Evolutionary conservation across 2,113 vertebrate species (phyloP).

Genomic region (Anoplopoma fimbria): DNA sequence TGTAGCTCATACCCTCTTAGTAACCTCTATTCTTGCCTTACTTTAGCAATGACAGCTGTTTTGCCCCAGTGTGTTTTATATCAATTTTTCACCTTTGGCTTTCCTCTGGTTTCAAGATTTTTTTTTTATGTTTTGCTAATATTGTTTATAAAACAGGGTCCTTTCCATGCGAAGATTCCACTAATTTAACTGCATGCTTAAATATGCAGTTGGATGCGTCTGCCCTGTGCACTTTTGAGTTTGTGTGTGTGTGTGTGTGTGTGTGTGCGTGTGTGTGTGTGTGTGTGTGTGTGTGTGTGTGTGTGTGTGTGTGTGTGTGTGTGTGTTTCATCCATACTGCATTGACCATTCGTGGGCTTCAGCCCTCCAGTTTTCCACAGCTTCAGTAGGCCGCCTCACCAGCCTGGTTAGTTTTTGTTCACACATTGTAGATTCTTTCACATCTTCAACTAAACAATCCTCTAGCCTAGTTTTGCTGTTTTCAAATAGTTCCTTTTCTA

Average conservation of each 20-base stretch:
- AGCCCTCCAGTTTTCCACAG: no score
- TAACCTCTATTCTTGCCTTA: not conserved
- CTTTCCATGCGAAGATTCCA: not conserved
- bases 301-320: not conserved
- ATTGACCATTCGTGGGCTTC: not conserved
- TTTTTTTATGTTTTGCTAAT: no score
- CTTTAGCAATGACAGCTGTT: constrained; percentile 1
- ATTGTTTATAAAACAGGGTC: no score
- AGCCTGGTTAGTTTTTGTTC: not conserved
- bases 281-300: not conserved
- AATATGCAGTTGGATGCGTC: not conserved
- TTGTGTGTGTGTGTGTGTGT: not conserved
- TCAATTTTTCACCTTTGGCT: constrained; percentile 30
- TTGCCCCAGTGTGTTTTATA: constrained; percentile 19
- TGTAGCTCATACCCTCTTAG: not conserved
- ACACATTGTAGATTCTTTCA: not conserved
- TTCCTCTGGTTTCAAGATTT: constrained; percentile 26
- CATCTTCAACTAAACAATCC: not conserved
- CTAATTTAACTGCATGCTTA: not conserved
- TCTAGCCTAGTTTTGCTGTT: not conserved
- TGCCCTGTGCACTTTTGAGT: not conserved
- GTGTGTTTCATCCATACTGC: not conserved
- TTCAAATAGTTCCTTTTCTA: not conserved
- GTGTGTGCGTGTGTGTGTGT: no score
- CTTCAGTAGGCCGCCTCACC: no score